Conservation (phyloP, 2,888 invertebrate species). For the Athalia circularis region DNA sequence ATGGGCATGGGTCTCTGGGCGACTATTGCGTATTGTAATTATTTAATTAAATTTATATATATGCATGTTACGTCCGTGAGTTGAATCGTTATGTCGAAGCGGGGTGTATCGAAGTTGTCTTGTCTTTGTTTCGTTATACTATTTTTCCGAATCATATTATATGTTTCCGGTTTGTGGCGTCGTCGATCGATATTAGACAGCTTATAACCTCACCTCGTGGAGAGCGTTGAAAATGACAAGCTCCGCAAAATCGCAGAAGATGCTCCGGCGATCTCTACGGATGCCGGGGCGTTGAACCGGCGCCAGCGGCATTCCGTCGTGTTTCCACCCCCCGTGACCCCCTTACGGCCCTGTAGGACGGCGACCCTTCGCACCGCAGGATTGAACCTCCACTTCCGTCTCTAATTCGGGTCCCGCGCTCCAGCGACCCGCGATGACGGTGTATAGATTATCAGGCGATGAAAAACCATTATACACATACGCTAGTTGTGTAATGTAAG, state of each 20-base stretch:
- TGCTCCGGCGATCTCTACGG: not conserved
- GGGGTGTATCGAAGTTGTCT: too few species aligned
- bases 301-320: slow-evolving; percentile 24
- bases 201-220: not conserved
- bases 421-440: too few species aligned
- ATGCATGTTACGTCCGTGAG: too few species aligned
- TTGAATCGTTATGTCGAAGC: too few species aligned
- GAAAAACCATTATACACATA: too few species aligned
- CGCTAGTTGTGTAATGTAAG: too few species aligned
- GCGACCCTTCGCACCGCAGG: slow-evolving; percentile 10
- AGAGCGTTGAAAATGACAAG: not conserved
- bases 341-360: not conserved
- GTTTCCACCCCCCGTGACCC: not conserved
- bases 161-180: not conserved
- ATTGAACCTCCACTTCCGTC: slow-evolving; percentile 34
- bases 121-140: too few species aligned
- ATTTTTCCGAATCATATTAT: too few species aligned
- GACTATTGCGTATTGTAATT: not conserved
- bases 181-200: too few species aligned
- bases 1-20: slow-evolving; percentile 2
- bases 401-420: slow-evolving; percentile 20
- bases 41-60: too few species aligned
- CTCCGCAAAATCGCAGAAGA: not conserved
- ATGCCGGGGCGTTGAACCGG: slow-evolving; percentile 32
- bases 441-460: too few species aligned